A percentile compares a stretch with the other conserved stretches of the same genome.
Evolutionary conservation across 2,797 vertebrate species (phyloP).

Genomic region (Pseudochromis fuscus): DNA sequence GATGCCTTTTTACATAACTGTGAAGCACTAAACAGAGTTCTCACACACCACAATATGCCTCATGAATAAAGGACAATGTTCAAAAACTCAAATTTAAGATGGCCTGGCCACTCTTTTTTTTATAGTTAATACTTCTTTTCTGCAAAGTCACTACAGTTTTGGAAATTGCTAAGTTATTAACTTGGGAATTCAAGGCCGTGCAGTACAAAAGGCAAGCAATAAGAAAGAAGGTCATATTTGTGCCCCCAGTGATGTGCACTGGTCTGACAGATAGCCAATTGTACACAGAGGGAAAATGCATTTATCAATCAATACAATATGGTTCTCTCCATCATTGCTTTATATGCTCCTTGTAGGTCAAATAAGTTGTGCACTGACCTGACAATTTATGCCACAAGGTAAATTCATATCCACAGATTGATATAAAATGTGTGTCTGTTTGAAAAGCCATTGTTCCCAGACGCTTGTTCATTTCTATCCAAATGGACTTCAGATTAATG

Average conservation of each 20-base stretch:
- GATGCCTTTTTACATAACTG: conserved; percentile 67
- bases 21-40: conserved; percentile 61
- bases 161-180: conserved; percentile 59
- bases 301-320: conserved; percentile 84
- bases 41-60: conserved; percentile 59
- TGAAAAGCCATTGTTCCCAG: conserved; percentile 45
- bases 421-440: conserved; percentile 48
- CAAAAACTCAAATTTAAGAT: conserved; percentile 45
- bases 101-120: conserved; percentile 36
- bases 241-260: conserved; percentile 74
- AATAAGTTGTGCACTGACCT: conserved; percentile 78
- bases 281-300: conserved; percentile 81
- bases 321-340: conserved; percentile 71
- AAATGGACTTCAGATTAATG: conserved; percentile 64
- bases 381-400: conserved; percentile 72
- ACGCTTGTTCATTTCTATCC: conserved; percentile 59
- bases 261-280: conserved; percentile 85
- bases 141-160: conserved; percentile 47
- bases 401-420: conserved; percentile 65
- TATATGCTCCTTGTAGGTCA: conserved; percentile 81
- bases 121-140: conserved; percentile 42
- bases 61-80: conserved; percentile 59
- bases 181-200: conserved; percentile 58
- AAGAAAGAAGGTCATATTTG: conserved; percentile 78
- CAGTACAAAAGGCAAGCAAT: conserved; percentile 60